Evolutionary conservation across 2,797 vertebrate genomes (phyloP), one percentile per base, ranked within the genome.

Genomic region (Tragopan temminckii): DNA sequence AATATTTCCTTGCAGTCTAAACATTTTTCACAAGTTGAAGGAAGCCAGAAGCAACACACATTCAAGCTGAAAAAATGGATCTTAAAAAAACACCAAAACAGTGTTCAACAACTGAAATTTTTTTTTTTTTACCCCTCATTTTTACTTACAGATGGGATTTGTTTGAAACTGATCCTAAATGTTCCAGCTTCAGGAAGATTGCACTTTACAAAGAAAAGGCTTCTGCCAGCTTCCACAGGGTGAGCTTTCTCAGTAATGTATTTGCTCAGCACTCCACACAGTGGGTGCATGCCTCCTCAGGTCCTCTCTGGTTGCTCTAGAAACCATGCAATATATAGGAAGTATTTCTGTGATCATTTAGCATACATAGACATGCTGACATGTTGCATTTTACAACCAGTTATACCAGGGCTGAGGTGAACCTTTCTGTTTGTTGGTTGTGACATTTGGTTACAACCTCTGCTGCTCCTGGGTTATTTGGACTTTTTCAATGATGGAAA

Each of bases 111-210:
- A 62, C 0, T 46, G 13, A 80, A 91, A 89, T 72, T 20, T 1
- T 58, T 3, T 15, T 21, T 50, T 42, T 42, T 4, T 0, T 0
- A 1, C 7, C 7, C 15, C 3, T 0, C 2, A 70, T 84, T 66
- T 77, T 81, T 55, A 63, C 25, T 74, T 74, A 16, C 42, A 80
- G 35, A 77, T 53, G 7, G 3, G 38, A 43, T 87, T 78, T 83
- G 5, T 61, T 80, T 35, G 13, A 27, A 82, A 74, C 31, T 58
- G 72, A 66, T 38, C 21, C 6, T 25, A 71, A 71, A 61, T 15
- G 38, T 48, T 89, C 70, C 58, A 68, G 21, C 57, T 90, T 80
- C 40, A 19, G 31, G 31, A 90, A 87, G 31, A 29, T 31, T 90
- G 43, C 8, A 6, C 14, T 89, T 91, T 25, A 66, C 23, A 43